These are phyloP conservation scores for Catotricha subobsoleta DNA, from an alignment of 2,888 invertebrate genomes.

Conservation along the genomic window DNA sequence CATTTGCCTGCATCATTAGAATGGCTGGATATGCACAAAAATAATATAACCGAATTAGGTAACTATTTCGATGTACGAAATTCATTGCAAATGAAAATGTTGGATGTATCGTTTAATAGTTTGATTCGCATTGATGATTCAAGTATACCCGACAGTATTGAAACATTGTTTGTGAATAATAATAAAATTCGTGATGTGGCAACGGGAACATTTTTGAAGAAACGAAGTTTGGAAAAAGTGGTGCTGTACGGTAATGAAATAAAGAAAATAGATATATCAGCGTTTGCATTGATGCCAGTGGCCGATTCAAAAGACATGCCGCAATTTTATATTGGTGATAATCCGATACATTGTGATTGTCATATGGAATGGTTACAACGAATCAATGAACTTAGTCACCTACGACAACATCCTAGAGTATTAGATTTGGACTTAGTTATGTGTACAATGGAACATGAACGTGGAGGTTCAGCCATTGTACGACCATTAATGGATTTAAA, in stretches of 20 bases:
- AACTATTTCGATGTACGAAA: slow-evolving; percentile 52
- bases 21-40: slow-evolving; percentile 67
- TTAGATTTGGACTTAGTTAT: slow-evolving; percentile 61
- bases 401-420: slow-evolving; percentile 57
- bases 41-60: slow-evolving; percentile 55
- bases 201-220: slow-evolving; percentile 51
- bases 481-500: slow-evolving; percentile 45
- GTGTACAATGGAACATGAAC: slow-evolving; percentile 54
- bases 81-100: slow-evolving; percentile 49
- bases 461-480: slow-evolving; percentile 18
- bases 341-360: slow-evolving; percentile 73
- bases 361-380: slow-evolving; percentile 73
- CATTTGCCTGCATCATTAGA: slow-evolving; percentile 56
- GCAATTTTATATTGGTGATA: slow-evolving; percentile 61
- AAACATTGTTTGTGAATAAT: slow-evolving; percentile 53
- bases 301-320: slow-evolving; percentile 42
- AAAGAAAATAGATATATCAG: slow-evolving; percentile 49
- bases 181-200: slow-evolving; percentile 52
- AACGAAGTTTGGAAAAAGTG: slow-evolving; percentile 53
- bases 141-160: slow-evolving; percentile 54
- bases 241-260: slow-evolving; percentile 59
- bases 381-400: slow-evolving; percentile 55
- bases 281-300: slow-evolving; percentile 37
- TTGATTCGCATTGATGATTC: slow-evolving; percentile 47
- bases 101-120: slow-evolving; percentile 58